Evolutionary conservation across 2,888 invertebrate genomes (phyloP), one percentile per base, ranked within the genome.

Genomic region (Dinocampus coccinellae): DNA sequence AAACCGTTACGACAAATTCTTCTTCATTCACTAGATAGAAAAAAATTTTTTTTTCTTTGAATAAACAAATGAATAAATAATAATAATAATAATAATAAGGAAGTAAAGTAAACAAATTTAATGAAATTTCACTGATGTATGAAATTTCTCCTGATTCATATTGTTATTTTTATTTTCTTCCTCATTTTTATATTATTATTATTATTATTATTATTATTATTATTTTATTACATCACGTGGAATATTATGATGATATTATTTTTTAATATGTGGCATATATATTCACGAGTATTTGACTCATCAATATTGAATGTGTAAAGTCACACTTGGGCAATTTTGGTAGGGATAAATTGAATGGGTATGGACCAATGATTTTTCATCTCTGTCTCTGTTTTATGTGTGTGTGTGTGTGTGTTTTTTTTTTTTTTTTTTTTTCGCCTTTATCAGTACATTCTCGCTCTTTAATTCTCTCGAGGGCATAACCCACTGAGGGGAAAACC

Each of bases 401-500:
- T n/a, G n/a, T n/a, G n/a, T n/a, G n/a, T n/a, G n/a, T n/a, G n/a
- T n/a, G n/a, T n/a, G n/a, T n/a, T n/a, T n/a, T n/a, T n/a, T n/a
- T n/a, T n/a, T n/a, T n/a, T n/a, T n/a, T n/a, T n/a, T n/a, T n/a
- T n/a, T n/a, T n/a, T n/a, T n/a, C n/a, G n/a, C n/a, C n/a, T n/a
- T n/a, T n/a, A n/a, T n/a, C n/a, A n/a, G n/a, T n/a, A n/a, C 13
- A 39, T 24, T 62, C 36, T 39, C n/a, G 24, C 11, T 39, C 20
- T 29, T 29, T 52, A 34, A 20, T 22, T 13, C 29, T 63, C 63
- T 16, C 55, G 65, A 65, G 57, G 66, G 66, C 52, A 29, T 64
- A 57, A 66, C 39, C 57, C 57, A 57, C 57, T 66, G 29, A 66
- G 39, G 66, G 66, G 66, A 66, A 66, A 66, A 66, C 66, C 66